Evolutionary conservation across 2,888 invertebrate species (phyloP), one percentile per base, ranked within the genome.

Genomic region (Lymantria dispar): DNA sequence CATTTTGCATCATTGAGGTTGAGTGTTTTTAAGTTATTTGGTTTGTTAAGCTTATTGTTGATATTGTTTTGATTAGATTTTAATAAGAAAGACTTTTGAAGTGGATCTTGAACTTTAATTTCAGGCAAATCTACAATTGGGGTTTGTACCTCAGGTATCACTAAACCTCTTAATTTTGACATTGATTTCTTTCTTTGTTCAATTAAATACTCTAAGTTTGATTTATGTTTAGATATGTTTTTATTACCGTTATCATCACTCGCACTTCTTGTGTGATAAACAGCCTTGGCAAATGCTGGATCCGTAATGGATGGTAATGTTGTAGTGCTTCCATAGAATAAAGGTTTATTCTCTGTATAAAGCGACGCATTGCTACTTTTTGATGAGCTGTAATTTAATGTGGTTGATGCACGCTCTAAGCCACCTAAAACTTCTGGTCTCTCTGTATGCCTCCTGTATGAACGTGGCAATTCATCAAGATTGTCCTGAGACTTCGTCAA

Each of bases 81-180:
- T 61, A 76, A 72, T 56, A 92, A 78, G 51, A 93, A 88, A 57
- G 92, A 80, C 58, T 92, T 88, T 9, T 83, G 70, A 52, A 86
- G 74, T 33, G 93, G 92, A 70, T 95, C 94, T 62, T 93, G 93
- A 68, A 96, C 96, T 83, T 95, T 96, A 48, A 97, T 97, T 91
- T 96, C 96, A 0, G 97, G 96, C 70, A 97, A 87, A 83, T 96
- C 96, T 44, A 95, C 90, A 47, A 94, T 93, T 37, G 94, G 93
- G 14, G 82, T 80, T 74, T 94, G 93, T 49, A 92, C 91, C 84
- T 97, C 97, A 5, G 97, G 97, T 75, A 98, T 98, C 33, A 97
- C 96, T 67, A 98, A 87, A n/a, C 97, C 97, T 72, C 97, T 93
- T 53, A 98, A 84, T 82, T 97, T 97, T 2, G 96, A 96, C 84